Conservation (phyloP, 2,888 invertebrate species). For the Tenthredo scrophulariae region DNA sequence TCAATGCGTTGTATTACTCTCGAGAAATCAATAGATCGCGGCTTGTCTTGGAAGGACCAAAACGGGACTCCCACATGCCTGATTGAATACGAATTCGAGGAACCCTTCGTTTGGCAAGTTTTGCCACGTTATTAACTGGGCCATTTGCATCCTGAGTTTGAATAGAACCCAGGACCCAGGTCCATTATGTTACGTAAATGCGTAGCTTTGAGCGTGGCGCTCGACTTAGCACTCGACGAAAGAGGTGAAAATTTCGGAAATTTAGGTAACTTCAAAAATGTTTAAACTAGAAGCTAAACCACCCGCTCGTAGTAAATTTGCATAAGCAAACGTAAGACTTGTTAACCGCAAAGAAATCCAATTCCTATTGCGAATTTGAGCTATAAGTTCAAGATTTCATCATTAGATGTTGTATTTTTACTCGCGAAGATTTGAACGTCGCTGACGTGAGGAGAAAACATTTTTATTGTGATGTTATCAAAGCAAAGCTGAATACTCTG, state of each 20-base stretch:
- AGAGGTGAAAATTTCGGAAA: neutral
- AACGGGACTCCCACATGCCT: neutral
- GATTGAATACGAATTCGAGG: neutral
- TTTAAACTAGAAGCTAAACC: neutral
- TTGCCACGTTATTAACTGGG: neutral
- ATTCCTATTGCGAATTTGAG: neutral
- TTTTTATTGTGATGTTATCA: neutral
- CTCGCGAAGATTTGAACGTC: neutral
- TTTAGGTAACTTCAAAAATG: neutral
- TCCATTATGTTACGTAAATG: slow-evolving; percentile 1
- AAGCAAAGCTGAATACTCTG: neutral
- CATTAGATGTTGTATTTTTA: neutral
- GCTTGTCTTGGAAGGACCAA: neutral
- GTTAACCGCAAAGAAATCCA: neutral
- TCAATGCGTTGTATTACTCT: neutral
- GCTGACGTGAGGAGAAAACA: neutral
- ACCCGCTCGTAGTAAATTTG: neutral
- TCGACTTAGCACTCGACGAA: neutral
- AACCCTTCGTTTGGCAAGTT: neutral
- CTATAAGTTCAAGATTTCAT: neutral
- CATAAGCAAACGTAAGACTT: neutral
- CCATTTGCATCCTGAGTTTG: neutral
- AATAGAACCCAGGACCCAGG: neutral
- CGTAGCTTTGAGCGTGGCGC: neutral
- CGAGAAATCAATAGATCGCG: neutral